phyloP scores from a whole-genome alignment of 2,797 vertebrate genomes.

The Chaunax sp. region DNA sequence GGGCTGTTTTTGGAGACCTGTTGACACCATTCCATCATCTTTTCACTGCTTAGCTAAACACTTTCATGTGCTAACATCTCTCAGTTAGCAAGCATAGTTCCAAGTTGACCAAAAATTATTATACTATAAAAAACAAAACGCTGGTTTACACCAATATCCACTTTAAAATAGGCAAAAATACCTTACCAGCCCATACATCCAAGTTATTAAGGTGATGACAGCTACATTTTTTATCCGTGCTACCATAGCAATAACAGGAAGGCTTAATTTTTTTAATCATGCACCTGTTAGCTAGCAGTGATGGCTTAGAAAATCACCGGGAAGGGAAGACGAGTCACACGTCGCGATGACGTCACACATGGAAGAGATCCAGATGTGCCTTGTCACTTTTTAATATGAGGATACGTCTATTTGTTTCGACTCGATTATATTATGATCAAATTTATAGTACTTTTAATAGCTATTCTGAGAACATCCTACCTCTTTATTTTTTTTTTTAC shows the following conservation, averaged over 20 bases:
- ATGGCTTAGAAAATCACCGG: too few relatives aligned
- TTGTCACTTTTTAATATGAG: too few relatives aligned
- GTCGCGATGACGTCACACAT: too few relatives aligned
- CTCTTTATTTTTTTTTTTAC: too few relatives aligned
- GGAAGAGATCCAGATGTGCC: too few relatives aligned
- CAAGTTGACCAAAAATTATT: not conserved
- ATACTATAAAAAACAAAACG: not conserved
- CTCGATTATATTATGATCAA: too few relatives aligned
- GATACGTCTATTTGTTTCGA: too few relatives aligned
- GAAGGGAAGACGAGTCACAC: too few relatives aligned
- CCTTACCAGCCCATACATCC: not conserved
- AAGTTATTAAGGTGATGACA: not conserved
- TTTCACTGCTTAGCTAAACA: not conserved
- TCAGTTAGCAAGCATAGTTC: not conserved
- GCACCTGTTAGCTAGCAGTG: not conserved
- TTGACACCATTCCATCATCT: not conserved
- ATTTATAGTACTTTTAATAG: too few relatives aligned
- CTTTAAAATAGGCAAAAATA: accelerated
- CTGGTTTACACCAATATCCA: not conserved
- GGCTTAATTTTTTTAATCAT: too few relatives aligned
- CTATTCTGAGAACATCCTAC: too few relatives aligned
- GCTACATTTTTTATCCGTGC: not conserved
- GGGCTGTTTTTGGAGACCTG: too few relatives aligned
- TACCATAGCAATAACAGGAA: accelerated
- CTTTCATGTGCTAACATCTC: not conserved